These are phyloP conservation scores for Alosa sapidissima DNA, from an alignment of 2,797 vertebrate genomes.

Conservation along the genomic window DNA sequence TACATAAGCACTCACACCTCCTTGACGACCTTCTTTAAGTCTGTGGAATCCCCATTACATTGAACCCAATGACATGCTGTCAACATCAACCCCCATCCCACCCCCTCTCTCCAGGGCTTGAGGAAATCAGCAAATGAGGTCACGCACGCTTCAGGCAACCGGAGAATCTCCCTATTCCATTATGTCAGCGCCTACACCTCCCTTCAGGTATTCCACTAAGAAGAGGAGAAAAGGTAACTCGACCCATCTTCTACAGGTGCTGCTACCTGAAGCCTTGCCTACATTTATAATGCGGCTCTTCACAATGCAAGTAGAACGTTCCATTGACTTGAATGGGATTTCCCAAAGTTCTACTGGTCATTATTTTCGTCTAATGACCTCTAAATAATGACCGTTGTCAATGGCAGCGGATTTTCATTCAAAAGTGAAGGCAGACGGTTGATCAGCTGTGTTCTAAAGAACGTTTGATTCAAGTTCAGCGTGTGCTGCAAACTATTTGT, in stretches of 20 bases:
- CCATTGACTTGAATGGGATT: too few species aligned
- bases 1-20: not conserved
- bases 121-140: constrained; percentile 1
- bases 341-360: too few species aligned
- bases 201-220: not conserved
- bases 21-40: not conserved
- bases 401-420: too few species aligned
- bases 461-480: too few species aligned
- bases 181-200: not conserved
- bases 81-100: not conserved
- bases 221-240: not conserved
- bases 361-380: too few species aligned
- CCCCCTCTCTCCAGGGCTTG: not conserved
- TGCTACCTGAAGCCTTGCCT: not conserved
- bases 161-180: not conserved
- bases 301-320: too few species aligned
- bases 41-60: not conserved
- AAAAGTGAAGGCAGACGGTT: too few species aligned
- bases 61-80: not conserved
- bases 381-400: too few species aligned
- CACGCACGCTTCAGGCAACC: not conserved
- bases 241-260: not conserved
- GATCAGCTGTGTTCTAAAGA: too few species aligned
- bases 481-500: too few species aligned
- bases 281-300: too few species aligned